Conservation (phyloP, 2,888 invertebrate genomes). For the Taphrorychus bicolor region DNA sequence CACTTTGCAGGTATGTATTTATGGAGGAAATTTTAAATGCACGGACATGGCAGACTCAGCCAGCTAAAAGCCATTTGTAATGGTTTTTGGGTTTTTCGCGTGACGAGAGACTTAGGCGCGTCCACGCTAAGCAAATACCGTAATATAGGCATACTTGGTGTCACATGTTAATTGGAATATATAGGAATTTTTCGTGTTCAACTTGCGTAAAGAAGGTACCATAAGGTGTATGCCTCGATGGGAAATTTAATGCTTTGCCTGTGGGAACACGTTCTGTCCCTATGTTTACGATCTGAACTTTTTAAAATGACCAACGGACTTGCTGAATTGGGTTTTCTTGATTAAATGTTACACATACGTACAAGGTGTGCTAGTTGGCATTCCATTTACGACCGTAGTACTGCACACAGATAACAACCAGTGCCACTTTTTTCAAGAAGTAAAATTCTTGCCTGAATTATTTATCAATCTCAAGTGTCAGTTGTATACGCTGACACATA, state of each 20-base stretch:
- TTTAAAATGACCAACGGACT: no score
- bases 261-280: neutral
- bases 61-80: slow-evolving; percentile 13
- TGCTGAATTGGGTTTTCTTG: neutral
- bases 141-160: slow-evolving; percentile 14
- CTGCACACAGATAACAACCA: neutral
- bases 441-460: neutral
- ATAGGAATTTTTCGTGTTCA: neutral
- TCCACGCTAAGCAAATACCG: slow-evolving; percentile 7
- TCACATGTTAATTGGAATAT: slow-evolving; percentile 14
- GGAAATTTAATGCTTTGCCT: neutral
- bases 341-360: neutral
- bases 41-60: slow-evolving; percentile 12
- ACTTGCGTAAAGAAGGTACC: neutral
- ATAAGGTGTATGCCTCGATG: neutral
- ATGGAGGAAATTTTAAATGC: slow-evolving; percentile 18
- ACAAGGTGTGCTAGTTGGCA: neutral
- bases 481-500: neutral
- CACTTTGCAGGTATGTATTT: slow-evolving; percentile 18
- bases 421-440: neutral
- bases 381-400: neutral
- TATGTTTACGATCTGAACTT: neutral
- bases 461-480: no score
- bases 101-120: slow-evolving; percentile 14
- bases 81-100: slow-evolving; percentile 19